Conservation (phyloP, 2,797 vertebrate genomes). For the Acridotheres tristis region DNA sequence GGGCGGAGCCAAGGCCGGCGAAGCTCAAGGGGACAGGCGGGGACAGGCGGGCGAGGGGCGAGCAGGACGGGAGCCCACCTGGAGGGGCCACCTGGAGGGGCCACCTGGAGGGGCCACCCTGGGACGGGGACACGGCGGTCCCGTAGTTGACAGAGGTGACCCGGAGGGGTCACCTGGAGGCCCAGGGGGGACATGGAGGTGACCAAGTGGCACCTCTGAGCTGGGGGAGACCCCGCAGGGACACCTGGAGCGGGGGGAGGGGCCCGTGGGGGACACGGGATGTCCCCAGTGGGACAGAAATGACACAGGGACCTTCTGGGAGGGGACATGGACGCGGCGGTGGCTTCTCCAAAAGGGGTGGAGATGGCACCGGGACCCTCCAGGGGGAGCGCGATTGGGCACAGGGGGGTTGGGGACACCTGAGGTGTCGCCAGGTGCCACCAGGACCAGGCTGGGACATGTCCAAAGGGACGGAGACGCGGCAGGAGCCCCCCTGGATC, state of each 20-base stretch:
- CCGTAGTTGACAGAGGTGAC: not conserved
- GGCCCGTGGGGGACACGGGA: not conserved
- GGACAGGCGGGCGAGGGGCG: not conserved
- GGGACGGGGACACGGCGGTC: too few relatives aligned
- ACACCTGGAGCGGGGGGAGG: not conserved
- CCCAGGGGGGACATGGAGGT: not conserved
- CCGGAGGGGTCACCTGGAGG: too few relatives aligned
- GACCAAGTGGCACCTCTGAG: not conserved
- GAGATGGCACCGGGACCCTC: not conserved
- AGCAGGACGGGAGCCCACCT: not conserved
- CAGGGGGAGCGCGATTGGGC: not conserved
- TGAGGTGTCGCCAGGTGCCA: not conserved
- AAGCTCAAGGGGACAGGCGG: not conserved
- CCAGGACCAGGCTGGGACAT: not conserved
- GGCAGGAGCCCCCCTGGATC: not conserved
- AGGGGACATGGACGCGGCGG: not conserved
- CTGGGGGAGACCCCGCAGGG: not conserved
- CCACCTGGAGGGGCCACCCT: not conserved
- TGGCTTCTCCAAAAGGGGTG: not conserved
- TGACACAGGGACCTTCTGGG: not conserved
- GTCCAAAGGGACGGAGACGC: not conserved
- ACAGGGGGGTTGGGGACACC: not conserved
- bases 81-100: not conserved
- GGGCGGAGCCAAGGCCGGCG: not conserved
- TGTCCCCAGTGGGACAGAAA: not conserved